A percentile compares a stretch with the other conserved stretches of the same genome.
These are phyloP conservation scores for Lacanobia oleracea DNA, from an alignment of 2,888 invertebrate species.

Conservation along the genomic window DNA sequence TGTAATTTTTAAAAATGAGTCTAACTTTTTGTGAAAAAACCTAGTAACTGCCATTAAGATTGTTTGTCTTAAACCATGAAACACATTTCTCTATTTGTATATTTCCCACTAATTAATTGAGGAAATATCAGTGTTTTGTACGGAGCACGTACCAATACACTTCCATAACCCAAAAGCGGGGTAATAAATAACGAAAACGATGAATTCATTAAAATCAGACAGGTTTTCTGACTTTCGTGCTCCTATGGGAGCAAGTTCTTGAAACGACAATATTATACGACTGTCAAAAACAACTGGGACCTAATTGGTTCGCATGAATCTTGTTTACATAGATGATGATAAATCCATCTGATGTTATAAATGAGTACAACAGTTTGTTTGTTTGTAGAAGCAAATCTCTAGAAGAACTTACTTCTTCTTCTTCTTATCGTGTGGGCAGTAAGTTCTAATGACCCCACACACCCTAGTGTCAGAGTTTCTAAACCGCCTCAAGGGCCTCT, in stretches of 20 bases:
- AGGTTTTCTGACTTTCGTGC: background rate
- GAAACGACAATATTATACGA: background rate
- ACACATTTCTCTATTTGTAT: background rate
- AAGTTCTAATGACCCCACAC: too few relatives aligned
- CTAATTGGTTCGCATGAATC: background rate
- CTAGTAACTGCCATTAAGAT: background rate
- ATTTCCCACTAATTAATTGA: background rate
- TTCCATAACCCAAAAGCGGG: background rate
- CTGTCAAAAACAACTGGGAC: slow-evolving; percentile 4
- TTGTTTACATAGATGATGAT: background rate
- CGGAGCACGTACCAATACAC: background rate
- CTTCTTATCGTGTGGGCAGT: too few relatives aligned
- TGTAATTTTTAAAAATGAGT: background rate
- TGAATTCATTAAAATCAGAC: background rate
- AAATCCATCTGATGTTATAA: too few relatives aligned
- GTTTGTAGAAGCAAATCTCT: too few relatives aligned
- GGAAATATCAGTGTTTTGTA: background rate
- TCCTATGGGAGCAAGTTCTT: background rate
- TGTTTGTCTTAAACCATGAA: background rate
- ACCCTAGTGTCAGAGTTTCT: too few relatives aligned
- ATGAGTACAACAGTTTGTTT: too few relatives aligned
- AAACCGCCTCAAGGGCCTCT: too few relatives aligned
- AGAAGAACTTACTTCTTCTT: too few relatives aligned
- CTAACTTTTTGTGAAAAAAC: background rate
- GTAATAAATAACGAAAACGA: background rate